Conservation (phyloP, 1,140 invertebrate species). For the Archivesica marissinica region DNA sequence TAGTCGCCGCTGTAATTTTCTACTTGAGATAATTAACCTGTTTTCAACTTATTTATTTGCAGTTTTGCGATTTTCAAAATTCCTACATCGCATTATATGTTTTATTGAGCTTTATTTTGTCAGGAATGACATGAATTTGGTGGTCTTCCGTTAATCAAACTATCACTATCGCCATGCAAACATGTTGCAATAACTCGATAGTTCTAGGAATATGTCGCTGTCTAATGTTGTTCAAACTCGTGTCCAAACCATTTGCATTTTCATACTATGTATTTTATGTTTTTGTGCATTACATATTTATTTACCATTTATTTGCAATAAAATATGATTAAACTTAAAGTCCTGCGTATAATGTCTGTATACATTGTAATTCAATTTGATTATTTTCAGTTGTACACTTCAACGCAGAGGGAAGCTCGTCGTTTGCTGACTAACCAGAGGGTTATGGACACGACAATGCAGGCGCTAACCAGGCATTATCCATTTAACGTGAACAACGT, state of each 20-base stretch:
- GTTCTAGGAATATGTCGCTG: not conserved
- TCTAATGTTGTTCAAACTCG: not conserved
- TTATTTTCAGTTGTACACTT: constrained; percentile 54
- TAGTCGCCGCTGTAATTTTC: not conserved
- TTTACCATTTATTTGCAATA: not conserved
- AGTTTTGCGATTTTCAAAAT: not conserved
- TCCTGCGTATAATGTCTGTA: not conserved
- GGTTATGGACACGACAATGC: not conserved
- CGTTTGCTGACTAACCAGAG: not conserved
- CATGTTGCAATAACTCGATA: not conserved
- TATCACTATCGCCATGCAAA: no score
- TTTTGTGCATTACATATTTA: not conserved
- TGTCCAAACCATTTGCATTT: not conserved
- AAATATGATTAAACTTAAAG: not conserved
- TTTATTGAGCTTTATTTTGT: not conserved
- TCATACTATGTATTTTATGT: not conserved
- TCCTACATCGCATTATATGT: not conserved
- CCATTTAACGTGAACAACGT: not conserved
- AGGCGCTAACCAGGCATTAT: not conserved
- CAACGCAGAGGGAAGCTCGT: constrained; percentile 24
- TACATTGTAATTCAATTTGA: not conserved
- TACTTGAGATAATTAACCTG: not conserved
- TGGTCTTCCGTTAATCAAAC: no score
- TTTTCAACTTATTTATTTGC: no score
- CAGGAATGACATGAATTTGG: no score